Evolutionary conservation across 1,140 invertebrate species (phyloP).

Genomic region (Trichoplusia ni): DNA sequence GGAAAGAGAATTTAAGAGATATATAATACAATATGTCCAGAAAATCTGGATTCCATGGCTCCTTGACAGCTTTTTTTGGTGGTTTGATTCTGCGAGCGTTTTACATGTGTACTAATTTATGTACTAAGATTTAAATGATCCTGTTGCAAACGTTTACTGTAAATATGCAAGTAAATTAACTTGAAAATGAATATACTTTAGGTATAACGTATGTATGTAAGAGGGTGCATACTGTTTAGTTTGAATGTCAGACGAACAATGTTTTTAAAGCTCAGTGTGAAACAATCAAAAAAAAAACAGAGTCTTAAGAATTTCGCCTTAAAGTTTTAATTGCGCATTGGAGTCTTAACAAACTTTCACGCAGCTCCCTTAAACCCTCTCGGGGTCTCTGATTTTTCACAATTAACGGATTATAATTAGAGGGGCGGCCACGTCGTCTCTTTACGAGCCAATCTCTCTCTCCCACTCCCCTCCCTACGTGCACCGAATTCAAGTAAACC

Average conservation of each 20-base stretch:
- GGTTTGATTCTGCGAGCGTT: too few relatives aligned
- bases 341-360: slow-evolving; percentile 10
- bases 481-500: slow-evolving; percentile 31
- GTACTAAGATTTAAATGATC: too few relatives aligned
- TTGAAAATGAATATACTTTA: too few relatives aligned
- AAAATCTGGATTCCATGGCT: background rate
- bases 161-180: too few relatives aligned
- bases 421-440: slow-evolving; percentile 44
- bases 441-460: slow-evolving; percentile 40
- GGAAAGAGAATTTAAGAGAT: slow-evolving; percentile 1
- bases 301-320: slow-evolving; percentile 2
- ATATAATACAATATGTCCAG: background rate
- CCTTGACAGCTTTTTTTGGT: background rate
- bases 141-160: too few relatives aligned
- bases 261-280: too few relatives aligned
- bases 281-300: too few relatives aligned
- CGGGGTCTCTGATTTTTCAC: slow-evolving; percentile 45
- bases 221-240: too few relatives aligned
- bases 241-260: too few relatives aligned
- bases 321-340: slow-evolving; percentile 12
- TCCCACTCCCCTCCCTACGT: slow-evolving; percentile 31
- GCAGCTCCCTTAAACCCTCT: slow-evolving; percentile 4
- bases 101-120: too few relatives aligned
- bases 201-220: too few relatives aligned
- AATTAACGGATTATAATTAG: slow-evolving; percentile 61